Evolutionary conservation across 1,140 invertebrate genomes (phyloP).

Genomic region (Schlechtendalia chinensis): DNA sequence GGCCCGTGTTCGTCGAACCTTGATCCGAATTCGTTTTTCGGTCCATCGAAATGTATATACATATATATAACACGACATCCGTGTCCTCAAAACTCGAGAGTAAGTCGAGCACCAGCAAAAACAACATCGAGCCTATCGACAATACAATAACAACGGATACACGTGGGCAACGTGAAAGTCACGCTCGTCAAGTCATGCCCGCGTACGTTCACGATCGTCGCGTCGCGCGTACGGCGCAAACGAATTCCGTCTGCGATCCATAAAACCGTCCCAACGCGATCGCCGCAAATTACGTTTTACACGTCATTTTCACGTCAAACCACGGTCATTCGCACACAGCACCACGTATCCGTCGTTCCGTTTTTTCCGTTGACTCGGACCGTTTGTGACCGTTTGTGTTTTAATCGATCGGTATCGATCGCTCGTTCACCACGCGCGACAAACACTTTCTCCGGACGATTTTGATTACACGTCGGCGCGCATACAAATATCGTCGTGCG

Average conservation of each 20-base stretch:
- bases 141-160: not conserved
- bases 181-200: constrained; percentile 1
- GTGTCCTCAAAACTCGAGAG: constrained; percentile 18
- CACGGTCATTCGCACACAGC: too few relatives aligned
- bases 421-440: not conserved
- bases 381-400: too few relatives aligned
- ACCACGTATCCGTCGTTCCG: too few relatives aligned
- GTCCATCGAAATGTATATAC: not conserved
- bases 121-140: not conserved
- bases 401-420: not conserved
- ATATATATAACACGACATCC: too few relatives aligned
- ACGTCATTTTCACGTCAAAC: too few relatives aligned
- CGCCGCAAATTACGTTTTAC: too few relatives aligned
- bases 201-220: too few relatives aligned
- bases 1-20: constrained; percentile 10
- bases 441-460: not conserved
- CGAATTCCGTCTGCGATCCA: too few relatives aligned
- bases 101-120: not conserved
- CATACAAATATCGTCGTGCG: not conserved
- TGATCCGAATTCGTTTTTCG: constrained; percentile 27
- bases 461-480: not conserved
- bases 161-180: constrained; percentile 12
- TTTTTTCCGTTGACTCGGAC: too few relatives aligned
- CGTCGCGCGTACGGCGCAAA: too few relatives aligned
- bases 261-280: too few relatives aligned